Evolutionary conservation across 2,888 invertebrate species (phyloP).

Genomic region (Crematogaster levior): DNA sequence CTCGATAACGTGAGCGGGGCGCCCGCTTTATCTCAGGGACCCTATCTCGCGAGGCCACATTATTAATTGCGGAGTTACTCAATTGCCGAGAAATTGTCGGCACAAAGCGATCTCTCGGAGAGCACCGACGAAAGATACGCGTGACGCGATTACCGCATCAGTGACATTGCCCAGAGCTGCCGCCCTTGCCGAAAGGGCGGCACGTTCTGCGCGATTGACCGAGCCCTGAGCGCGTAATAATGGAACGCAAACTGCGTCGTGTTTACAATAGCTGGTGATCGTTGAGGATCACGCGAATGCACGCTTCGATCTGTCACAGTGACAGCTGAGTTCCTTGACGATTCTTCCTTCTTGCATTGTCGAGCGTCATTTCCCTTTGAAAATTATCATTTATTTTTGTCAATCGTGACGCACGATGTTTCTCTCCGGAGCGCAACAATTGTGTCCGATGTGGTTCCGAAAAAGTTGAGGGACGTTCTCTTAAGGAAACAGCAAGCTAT

Average conservation of each 20-base stretch:
- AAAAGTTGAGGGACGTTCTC: not conserved
- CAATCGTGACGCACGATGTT: not conserved
- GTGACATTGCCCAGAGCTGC: conserved; percentile 14
- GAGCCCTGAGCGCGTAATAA: conserved; percentile 6
- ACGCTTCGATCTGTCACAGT: conserved; percentile 26
- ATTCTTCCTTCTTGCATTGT: not conserved
- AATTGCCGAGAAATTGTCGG: conserved; percentile 55
- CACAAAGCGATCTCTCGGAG: conserved; percentile 34
- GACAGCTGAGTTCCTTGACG: conserved; percentile 23
- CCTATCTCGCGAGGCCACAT: conserved; percentile 45
- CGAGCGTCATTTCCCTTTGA: not conserved
- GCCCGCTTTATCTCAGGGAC: conserved; percentile 26
- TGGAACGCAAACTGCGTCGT: not conserved
- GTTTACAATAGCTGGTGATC: not conserved
- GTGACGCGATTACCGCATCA: conserved; percentile 34
- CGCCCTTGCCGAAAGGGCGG: not conserved
- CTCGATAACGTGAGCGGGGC: conserved; percentile 34
- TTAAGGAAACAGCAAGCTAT: not conserved
- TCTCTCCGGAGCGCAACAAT: not conserved
- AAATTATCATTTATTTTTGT: not conserved
- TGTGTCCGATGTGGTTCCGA: not conserved
- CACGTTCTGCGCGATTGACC: conserved; percentile 20
- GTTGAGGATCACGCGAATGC: conserved; percentile 1
- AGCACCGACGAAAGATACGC: conserved; percentile 40
- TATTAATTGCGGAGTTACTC: conserved; percentile 51